Base-by-base conservation (phyloP, 2,888 invertebrate species). In the Cancer borealis region DNA sequence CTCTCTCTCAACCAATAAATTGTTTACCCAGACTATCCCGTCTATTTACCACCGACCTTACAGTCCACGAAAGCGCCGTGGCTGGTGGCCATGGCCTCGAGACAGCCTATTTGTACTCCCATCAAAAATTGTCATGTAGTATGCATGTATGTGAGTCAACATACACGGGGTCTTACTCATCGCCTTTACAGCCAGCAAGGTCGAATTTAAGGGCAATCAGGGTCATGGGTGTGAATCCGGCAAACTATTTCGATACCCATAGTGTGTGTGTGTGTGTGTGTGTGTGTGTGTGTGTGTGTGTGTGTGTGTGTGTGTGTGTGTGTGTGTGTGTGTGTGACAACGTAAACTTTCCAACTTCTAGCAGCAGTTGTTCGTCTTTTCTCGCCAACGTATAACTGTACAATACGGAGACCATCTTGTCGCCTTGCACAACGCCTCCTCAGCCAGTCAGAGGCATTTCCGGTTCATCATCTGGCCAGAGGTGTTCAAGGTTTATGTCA, bases 401-500 rank as follows among this genome's bases (percentile, higher is more conserved):
- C n/a, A 73, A 73, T 2, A 73, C 66, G n/a, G 66, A 73, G 66
- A n/a, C 66, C n/a, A 73, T n/a, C n/a, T n/a, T 14, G 26, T 73
- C 73, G 26, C 26, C 73, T 26, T 73, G 73, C 73, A 10, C 26
- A 26, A 5, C 73, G 73, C n/a, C 73, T 5, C 73, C 73, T 73
- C 73, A 73, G 73, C 21, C 21, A 60, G 60, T 60, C 21, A 60
- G 60, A 21, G 73, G 73, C 73, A 26, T 73, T n/a, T 21, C 73
- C 26, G 73, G n/a, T 4, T n/a, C 73, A 26, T 73, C 73, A 4
- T 4, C 54, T 26, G 94, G 94, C 94, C 94, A 92, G 10, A 94
- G 60, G 4, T 92, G n/a, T 10, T 92, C 94, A 54, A 89, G 45
- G 17, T 92, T 90, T 10, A 94, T 46, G 84, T 92, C 89, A 60